Evolutionary conservation across 2,113 vertebrate genomes (phyloP).

Genomic region (Felis catus): DNA sequence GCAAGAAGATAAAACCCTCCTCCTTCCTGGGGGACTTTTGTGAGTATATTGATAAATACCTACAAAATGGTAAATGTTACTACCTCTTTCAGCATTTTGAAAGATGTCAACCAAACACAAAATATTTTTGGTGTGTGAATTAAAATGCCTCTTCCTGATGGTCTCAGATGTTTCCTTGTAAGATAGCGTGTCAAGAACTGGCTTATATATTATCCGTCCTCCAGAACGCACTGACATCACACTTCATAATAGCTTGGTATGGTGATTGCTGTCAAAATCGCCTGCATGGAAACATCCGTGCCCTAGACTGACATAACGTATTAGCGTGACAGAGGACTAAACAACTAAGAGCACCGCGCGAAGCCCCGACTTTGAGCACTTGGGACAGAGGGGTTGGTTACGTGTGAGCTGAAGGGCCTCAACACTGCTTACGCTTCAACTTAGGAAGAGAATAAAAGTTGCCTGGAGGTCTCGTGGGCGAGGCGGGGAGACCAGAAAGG

Average conservation of each 20-base stretch:
- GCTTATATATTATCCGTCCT: not conserved
- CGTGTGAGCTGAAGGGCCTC: not conserved
- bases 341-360: not conserved
- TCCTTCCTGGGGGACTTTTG: not conserved
- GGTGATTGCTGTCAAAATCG: constrained; percentile 27
- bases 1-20: constrained; percentile 41
- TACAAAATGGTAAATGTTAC: constrained; percentile 50
- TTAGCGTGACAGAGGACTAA: not conserved
- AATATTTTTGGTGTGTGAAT: constrained; percentile 65
- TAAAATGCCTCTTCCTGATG: constrained; percentile 53
- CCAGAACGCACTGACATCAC: constrained; percentile 43
- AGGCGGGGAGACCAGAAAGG: too few relatives aligned
- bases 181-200: constrained; percentile 24
- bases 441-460: not conserved
- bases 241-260: constrained; percentile 27
- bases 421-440: not conserved
- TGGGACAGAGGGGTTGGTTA: rapidly evolving
- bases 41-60: constrained; percentile 49
- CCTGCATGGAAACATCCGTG: not conserved
- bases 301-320: not conserved
- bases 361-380: not conserved
- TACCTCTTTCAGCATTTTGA: constrained; percentile 50
- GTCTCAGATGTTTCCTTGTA: constrained; percentile 26
- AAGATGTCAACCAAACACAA: constrained; percentile 65
- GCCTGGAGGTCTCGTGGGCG: not conserved